Evolutionary conservation across 1,140 invertebrate genomes (phyloP), one percentile per base, ranked within the genome.

Genomic region (Trialeurodes vaporariorum): DNA sequence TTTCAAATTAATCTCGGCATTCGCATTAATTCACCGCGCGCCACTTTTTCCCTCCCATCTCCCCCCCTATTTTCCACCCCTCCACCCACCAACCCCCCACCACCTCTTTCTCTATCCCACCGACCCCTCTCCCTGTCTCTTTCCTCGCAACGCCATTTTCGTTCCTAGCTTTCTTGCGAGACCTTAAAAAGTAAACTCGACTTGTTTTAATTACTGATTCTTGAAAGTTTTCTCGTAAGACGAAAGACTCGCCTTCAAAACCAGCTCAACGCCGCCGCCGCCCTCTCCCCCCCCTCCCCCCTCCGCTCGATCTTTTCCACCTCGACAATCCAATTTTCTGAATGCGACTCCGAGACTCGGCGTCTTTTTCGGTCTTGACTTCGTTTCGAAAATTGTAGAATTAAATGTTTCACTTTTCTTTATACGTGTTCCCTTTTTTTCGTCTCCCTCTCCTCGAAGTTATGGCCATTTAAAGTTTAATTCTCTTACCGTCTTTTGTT

Each of bases 121-220:
- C 34, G 17, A 5, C 34, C 34, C 34, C 34, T 5, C 34, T 17
- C 34, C 34, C 34, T 5, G 34, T 49, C 17, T 5, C 34, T 17
- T 17, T 17, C 17, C 34, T 5, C 34, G 34, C 34, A 5, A 9
- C 34, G 5, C 5, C 34, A 5, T 9, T 5, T 17, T 17, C 34
- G 34, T 5, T 17, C 5, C 34, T 49, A 17, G 34, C 34, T 49
- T 5, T 49, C 17, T 17, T 9, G 34, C 17, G 5, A 5, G 5
- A 49, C 34, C 17, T 5, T 49, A 49, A 49, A 49, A 49, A 49
- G 34, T 49, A 49, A 49, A 49, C 17, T 49, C 34, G 34, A 49
- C 34, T 49, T 49, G 34, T 49, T 49, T 49, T 49, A 49, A 49
- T 49, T 49, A 49, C 34, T 49, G 34, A 49, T 49, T 49, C 34